phyloP scores from a whole-genome alignment of 2,113 vertebrate genomes.

The Greenwoodochromis staneri region DNA sequence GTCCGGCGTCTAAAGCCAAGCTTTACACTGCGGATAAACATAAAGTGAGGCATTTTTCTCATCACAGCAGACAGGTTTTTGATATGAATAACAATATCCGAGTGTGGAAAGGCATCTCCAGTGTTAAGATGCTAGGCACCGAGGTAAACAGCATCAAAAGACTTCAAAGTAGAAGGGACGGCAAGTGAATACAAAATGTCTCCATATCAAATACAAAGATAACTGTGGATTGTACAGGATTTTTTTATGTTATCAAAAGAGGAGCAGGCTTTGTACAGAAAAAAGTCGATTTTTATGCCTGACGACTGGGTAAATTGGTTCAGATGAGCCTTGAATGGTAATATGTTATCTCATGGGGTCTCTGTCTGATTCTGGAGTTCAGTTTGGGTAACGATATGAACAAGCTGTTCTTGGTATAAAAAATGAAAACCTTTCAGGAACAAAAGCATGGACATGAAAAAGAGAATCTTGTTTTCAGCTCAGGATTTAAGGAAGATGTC shows the following conservation, averaged over 20 bases:
- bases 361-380: not conserved
- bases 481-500: not conserved
- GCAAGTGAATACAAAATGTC: constrained; percentile 18
- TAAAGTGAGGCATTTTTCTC: not conserved
- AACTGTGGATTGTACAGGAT: not conserved
- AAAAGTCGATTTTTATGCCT: not conserved
- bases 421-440: not conserved
- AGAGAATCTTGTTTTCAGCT: not conserved
- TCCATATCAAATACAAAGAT: constrained; percentile 19
- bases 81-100: constrained; percentile 4
- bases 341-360: not conserved
- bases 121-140: not conserved
- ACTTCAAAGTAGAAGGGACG: constrained; percentile 13
- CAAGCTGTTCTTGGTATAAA: not conserved
- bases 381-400: not conserved
- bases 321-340: constrained; percentile 1
- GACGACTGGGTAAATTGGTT: constrained; percentile 3
- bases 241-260: constrained; percentile 14
- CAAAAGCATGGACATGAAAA: not conserved
- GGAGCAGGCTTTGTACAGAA: not conserved
- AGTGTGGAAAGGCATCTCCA: not conserved
- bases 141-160: constrained; percentile 10
- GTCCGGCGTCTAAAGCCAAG: not conserved
- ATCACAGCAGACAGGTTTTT: not conserved
- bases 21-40: not conserved